Evolutionary conservation across 2,888 invertebrate genomes (phyloP), one percentile per base, ranked within the genome.

Genomic region (Campoletis raptor): DNA sequence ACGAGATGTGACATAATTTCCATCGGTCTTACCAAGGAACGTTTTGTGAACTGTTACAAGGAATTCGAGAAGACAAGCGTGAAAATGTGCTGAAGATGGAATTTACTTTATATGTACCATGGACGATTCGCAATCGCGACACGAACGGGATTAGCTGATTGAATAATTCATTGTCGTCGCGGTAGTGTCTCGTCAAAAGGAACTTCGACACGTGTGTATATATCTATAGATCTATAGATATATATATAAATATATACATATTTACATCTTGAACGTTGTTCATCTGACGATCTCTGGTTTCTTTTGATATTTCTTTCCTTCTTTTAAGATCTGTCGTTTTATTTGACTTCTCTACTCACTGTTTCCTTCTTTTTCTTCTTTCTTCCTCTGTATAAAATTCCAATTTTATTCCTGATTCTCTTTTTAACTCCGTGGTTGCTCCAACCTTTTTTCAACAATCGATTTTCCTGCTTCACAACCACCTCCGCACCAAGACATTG

Each of bases 91-190:
- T 42, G 21, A 64, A 57, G 72, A 80, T 77, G 69, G 76, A 72
- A 73, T 80, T 40, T 37, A 81, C 66, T 83, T 73, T 81, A 76
- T 81, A 69, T 81, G 78, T 85, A 85, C 86, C 85, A 30, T 61
- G 74, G 85, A 66, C 88, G 89, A 93, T 93, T 93, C 90, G 91
- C 92, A 93, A 93, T 92, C 93, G 91, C 90, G 90, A 93, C 93
- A 93, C 92, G 92, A 89, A 86, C 90, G 84, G 91, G 92, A 93
- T 93, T 92, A 92, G 91, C 88, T 90, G 90, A 91, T 91, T 93
- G 93, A 93, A 93, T 93, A 93, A 93, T 93, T 93, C 93, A 93
- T 93, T 89, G 91, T 91, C 88, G 91, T 91, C 92, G 92, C 81
- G 82, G 76, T 61, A 30, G 30, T 57, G 92, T 89, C 90, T 92